These are phyloP conservation scores for Chamaetylas fuelleborni DNA, from an alignment of 2,113 vertebrate species.

Conservation along the genomic window DNA sequence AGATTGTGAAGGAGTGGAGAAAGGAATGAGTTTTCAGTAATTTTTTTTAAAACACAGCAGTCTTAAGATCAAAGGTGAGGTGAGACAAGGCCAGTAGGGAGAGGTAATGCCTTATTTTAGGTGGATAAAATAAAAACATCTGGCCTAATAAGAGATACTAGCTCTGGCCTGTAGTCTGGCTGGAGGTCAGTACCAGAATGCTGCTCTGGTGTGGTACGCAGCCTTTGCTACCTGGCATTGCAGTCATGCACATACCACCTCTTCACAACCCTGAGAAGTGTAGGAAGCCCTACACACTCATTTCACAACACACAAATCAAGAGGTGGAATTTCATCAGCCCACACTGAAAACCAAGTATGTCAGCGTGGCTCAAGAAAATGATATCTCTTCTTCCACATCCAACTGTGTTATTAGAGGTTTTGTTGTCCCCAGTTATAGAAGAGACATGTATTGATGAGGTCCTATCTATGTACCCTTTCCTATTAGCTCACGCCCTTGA, in stretches of 20 bases:
- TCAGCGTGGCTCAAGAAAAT: not conserved
- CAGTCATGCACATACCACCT: not conserved
- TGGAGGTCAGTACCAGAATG: not conserved
- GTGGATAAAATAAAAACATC: not conserved
- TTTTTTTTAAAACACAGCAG: not conserved
- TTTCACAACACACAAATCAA: not conserved
- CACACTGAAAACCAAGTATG: not conserved
- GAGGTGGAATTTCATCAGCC: not conserved
- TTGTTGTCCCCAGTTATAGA: not conserved
- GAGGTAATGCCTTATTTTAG: not conserved
- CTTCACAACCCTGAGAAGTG: not conserved
- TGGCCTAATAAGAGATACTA: not conserved
- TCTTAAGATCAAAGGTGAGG: not conserved
- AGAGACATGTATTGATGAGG: rapidly evolving
- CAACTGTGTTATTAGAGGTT: not conserved
- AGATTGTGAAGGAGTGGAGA: not conserved
- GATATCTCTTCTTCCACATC: not conserved
- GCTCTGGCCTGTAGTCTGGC: not conserved
- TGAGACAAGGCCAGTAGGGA: not conserved
- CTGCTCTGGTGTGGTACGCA: not conserved
- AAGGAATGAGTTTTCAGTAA: not conserved
- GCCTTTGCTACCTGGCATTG: not conserved
- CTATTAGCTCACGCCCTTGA: not conserved
- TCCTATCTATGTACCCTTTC: not conserved
- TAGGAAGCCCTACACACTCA: not conserved